Conservation (phyloP, 2,797 vertebrate genomes). For the Rhodeus uyekii region DNA sequence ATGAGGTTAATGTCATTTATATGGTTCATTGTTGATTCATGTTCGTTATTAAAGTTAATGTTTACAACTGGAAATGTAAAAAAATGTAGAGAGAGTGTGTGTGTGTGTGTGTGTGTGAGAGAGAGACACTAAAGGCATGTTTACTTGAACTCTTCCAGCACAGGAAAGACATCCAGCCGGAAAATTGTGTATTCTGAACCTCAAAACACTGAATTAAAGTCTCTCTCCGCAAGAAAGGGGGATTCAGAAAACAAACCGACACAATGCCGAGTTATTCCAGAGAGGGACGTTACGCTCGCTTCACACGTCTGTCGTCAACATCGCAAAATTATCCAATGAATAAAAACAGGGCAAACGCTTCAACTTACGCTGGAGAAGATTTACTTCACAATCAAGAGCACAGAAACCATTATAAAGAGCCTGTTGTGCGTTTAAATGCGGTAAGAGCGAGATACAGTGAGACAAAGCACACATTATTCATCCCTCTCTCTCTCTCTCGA, state of each 20-base stretch:
- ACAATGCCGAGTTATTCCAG: background rate
- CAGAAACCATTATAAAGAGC: background rate
- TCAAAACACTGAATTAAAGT: conserved; percentile 6
- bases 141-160: conserved; percentile 15
- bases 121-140: background rate
- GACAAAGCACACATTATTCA: conserved; percentile 25
- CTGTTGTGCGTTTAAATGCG: background rate
- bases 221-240: background rate
- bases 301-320: background rate
- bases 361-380: background rate
- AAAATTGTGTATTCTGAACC: conserved; percentile 19
- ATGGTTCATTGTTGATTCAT: too few relatives aligned
- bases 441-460: background rate
- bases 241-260: background rate
- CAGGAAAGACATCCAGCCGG: background rate
- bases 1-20: too few relatives aligned
- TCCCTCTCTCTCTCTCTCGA: too few relatives aligned
- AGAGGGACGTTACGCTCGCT: background rate
- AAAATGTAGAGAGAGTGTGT: too few relatives aligned
- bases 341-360: background rate
- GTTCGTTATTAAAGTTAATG: too few relatives aligned
- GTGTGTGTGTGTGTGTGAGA: too few relatives aligned
- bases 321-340: background rate
- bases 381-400: background rate
- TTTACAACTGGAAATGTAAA: too few relatives aligned